These are phyloP conservation scores for Streblospio benedicti DNA, from an alignment of 1,140 invertebrate species.

Conservation along the genomic window DNA sequence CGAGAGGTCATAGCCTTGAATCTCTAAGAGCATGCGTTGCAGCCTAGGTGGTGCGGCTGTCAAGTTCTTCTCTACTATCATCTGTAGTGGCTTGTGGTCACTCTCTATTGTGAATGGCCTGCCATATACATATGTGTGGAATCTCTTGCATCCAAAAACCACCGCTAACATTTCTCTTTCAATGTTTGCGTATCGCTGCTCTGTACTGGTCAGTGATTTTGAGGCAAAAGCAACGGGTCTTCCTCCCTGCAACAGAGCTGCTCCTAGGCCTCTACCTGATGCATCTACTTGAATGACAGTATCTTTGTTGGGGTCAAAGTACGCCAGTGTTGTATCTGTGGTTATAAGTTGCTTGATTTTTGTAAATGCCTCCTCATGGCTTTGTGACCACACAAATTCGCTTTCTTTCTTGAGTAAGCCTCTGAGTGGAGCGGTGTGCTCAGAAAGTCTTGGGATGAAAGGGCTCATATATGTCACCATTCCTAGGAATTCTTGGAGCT, in stretches of 20 bases:
- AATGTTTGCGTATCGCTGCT: conserved; percentile 12
- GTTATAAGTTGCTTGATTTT: conserved; percentile 21
- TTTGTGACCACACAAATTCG: conserved; percentile 3
- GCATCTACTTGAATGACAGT: conserved; percentile 27
- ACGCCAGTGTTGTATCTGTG: conserved; percentile 21
- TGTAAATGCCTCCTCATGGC: conserved; percentile 18
- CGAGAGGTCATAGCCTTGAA: conserved; percentile 45
- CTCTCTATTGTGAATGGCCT: conserved; percentile 8
- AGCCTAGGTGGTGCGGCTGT: conserved; percentile 39
- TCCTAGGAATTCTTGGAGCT: conserved; percentile 24
- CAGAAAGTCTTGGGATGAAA: conserved; percentile 18
- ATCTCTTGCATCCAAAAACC: conserved; percentile 1
- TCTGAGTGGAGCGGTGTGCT: conserved; percentile 1
- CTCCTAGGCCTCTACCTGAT: conserved; percentile 38
- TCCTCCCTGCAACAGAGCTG: conserved; percentile 45
- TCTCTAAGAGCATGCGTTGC: conserved; percentile 43
- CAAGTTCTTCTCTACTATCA: conserved; percentile 44
- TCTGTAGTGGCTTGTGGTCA: conserved; percentile 27
- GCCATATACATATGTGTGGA: conserved; percentile 12
- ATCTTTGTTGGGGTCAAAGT: conserved; percentile 24
- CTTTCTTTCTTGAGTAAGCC: conserved; percentile 7
- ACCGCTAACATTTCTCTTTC: conserved; percentile 13
- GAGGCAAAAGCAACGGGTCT: conserved; percentile 14
- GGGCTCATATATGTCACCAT: conserved; percentile 22
- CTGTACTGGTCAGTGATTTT: neutral